phyloP scores from a whole-genome alignment of 1,140 invertebrate genomes.

The Camponotus vicinus region DNA sequence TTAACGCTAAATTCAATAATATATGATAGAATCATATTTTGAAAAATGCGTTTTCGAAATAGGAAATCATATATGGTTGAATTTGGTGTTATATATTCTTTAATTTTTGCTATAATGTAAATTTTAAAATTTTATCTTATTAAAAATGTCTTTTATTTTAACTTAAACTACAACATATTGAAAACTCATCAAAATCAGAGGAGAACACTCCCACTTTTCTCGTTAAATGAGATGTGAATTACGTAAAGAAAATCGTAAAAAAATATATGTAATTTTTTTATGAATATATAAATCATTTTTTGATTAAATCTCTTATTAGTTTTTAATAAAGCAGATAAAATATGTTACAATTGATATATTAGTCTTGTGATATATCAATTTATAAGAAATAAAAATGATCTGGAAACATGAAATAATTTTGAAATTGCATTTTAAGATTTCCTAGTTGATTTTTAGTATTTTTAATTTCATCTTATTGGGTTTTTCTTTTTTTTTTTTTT shows the following conservation, averaged over 20 bases:
- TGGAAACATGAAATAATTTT: not conserved
- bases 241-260: not conserved
- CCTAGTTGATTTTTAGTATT: not conserved
- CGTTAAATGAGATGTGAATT: not conserved
- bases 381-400: not conserved
- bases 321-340: not conserved
- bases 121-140: no score
- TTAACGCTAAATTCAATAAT: no score
- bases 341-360: not conserved
- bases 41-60: no score
- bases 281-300: constrained; percentile 7
- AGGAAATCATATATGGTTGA: no score
- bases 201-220: no score
- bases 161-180: no score
- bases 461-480: not conserved
- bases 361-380: not conserved
- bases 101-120: no score
- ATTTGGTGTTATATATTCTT: no score
- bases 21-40: no score
- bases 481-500: not conserved
- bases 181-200: no score
- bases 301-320: not conserved
- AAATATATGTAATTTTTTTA: not conserved
- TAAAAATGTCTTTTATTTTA: no score
- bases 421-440: not conserved